A percentile compares a stretch with the other conserved stretches of the same genome.
Evolutionary conservation across 2,797 vertebrate genomes (phyloP).

Genomic region (Fundulus diaphanus): DNA sequence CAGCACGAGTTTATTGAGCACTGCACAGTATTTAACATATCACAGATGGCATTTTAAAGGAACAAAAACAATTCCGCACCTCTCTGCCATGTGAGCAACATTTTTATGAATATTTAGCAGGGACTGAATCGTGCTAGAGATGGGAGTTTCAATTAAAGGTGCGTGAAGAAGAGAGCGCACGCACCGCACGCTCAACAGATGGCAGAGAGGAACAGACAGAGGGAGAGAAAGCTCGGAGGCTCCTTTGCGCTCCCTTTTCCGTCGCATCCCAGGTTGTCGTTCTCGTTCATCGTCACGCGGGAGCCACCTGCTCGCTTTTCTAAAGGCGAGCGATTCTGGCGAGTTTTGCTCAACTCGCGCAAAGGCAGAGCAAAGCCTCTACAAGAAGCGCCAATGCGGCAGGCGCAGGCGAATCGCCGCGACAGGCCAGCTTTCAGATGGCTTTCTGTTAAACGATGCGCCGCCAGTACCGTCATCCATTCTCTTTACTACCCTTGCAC

Average conservation of each 20-base stretch:
- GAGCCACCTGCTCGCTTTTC: conserved; percentile 74
- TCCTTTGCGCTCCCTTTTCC: conserved; percentile 51
- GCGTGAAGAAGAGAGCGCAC: conserved; percentile 31
- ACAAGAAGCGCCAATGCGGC: conserved; percentile 68
- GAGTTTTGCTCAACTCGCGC: neutral
- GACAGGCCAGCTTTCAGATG: conserved; percentile 61
- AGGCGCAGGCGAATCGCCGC: conserved; percentile 51
- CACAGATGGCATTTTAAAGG: conserved; percentile 36
- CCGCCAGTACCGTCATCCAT: conserved; percentile 45
- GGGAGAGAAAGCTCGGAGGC: conserved; percentile 49
- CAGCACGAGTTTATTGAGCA: neutral
- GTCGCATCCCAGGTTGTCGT: conserved; percentile 62
- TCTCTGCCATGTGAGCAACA: conserved; percentile 21
- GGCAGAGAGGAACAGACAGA: conserved; percentile 36
- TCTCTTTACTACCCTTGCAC: conserved; percentile 6
- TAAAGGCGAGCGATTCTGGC: conserved; percentile 27
- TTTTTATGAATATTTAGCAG: conserved; percentile 29
- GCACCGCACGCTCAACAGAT: conserved; percentile 80
- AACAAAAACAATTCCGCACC: neutral
- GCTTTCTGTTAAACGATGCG: conserved; percentile 60
- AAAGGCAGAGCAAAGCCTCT: conserved; percentile 1
- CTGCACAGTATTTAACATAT: conserved; percentile 21
- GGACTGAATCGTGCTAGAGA: conserved; percentile 11
- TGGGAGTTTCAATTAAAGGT: conserved; percentile 45
- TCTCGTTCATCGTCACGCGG: conserved; percentile 60